Conservation (phyloP, 1,140 invertebrate species). For the Drosophila lini region DNA sequence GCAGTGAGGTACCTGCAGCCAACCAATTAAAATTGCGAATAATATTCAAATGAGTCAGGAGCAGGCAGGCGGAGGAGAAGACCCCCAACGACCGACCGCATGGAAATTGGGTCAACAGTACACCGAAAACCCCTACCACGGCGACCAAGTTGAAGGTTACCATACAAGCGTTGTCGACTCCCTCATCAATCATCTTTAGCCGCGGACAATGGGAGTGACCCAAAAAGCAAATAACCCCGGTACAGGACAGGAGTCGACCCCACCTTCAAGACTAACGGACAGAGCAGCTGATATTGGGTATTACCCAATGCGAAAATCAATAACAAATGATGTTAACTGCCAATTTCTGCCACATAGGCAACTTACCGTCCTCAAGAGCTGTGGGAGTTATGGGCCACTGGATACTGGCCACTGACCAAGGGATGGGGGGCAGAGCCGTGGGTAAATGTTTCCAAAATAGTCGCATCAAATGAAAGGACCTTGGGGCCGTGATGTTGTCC, state of each 20-base stretch:
- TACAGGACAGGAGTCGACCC: constrained; percentile 7
- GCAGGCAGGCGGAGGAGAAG: neutral
- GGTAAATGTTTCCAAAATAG: constrained; percentile 45
- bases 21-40: constrained; percentile 57
- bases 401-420: neutral
- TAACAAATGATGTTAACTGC: constrained; percentile 82
- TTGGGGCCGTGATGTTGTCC: constrained; percentile 32
- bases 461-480: constrained; percentile 57
- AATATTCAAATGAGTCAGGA: constrained; percentile 52
- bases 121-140: constrained; percentile 5
- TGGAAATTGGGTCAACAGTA: constrained; percentile 48
- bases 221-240: constrained; percentile 54
- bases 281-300: constrained; percentile 40
- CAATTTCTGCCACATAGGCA: constrained; percentile 76
- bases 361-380: constrained; percentile 10
- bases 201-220: constrained; percentile 57
- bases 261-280: constrained; percentile 8
- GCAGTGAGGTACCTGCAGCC: constrained; percentile 10
- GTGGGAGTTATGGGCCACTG: constrained; percentile 1
- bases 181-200: constrained; percentile 74
- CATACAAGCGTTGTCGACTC: constrained; percentile 6
- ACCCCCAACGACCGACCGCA: constrained; percentile 19
- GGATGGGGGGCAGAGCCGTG: neutral
- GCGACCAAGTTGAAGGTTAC: constrained; percentile 61
- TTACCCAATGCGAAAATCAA: constrained; percentile 67